These are phyloP conservation scores for Vanessa atalanta DNA, from an alignment of 1,140 invertebrate species.

Conservation along the genomic window DNA sequence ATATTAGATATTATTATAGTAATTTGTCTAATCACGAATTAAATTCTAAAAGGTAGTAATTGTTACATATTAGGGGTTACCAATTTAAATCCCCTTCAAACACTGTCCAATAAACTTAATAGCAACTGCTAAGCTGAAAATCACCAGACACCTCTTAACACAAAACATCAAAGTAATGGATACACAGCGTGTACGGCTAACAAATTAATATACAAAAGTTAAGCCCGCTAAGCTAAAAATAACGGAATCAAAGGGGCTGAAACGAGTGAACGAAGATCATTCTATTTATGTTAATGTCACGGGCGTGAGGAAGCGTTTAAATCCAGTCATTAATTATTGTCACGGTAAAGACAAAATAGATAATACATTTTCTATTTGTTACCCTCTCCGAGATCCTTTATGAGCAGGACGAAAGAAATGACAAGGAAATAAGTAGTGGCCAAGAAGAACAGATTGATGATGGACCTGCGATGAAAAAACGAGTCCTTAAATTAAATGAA, in stretches of 20 bases:
- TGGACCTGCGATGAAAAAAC: constrained; percentile 68
- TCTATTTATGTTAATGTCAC: constrained; percentile 81
- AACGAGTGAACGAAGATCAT: constrained; percentile 72
- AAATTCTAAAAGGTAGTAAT: background rate
- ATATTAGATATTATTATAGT: too few species aligned
- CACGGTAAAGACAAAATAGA: constrained; percentile 78
- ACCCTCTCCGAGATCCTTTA: constrained; percentile 62
- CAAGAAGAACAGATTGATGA: constrained; percentile 72
- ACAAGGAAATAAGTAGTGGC: constrained; percentile 72
- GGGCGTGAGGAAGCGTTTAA: constrained; percentile 81
- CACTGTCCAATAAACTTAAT: constrained; percentile 44
- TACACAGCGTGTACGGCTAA: constrained; percentile 61
- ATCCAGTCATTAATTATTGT: constrained; percentile 81
- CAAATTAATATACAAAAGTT: constrained; percentile 79
- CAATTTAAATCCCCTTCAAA: constrained; percentile 15
- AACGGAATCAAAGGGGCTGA: constrained; percentile 76
- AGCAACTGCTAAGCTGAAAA: constrained; percentile 60
- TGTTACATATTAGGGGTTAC: background rate
- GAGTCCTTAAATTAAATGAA: constrained; percentile 67
- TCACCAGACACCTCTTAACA: constrained; percentile 74
- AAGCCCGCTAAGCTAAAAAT: constrained; percentile 73
- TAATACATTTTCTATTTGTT: constrained; percentile 78
- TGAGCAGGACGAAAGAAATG: constrained; percentile 74
- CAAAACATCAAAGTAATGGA: constrained; percentile 76
- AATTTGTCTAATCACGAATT: too few species aligned